Base-by-base conservation (phyloP, 2,888 invertebrate species). In the Tenthredo distinguenda region DNA sequence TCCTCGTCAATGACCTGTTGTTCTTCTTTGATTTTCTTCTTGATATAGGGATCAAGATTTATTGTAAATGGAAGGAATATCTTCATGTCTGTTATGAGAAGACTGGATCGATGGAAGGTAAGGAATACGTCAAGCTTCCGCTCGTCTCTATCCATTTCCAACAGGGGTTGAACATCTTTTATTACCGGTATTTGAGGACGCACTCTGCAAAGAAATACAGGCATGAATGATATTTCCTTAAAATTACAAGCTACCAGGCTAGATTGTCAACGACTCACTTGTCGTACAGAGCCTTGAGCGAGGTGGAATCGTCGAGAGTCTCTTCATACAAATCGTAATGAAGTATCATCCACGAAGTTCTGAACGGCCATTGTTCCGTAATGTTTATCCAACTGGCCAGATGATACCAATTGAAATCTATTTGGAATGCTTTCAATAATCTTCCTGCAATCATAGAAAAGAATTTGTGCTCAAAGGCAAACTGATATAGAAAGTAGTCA, bases 321-420 rank as follows among this genome's bases (percentile, higher is more conserved):
- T 98, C 98, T 92, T 99, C 98, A 89, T 96, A 96, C 85, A 97
- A 96, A 93, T 99, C 99, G 92, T 97, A 98, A 93, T 98, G 97
- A 90, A 99, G 96, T 87, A 99, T 98, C 91, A 99, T 97, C 99
- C 99, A 99, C 18, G 99, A 99, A 40, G 99, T 98, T 85, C 99
- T 95, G 94, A 99, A 98, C 0, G 99, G 99, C 99, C 99, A 99
- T 93, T 99, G 99, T 93, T 99, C 99, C 0, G 99, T 99, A 85
- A 99, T 96, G 94, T 99, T 99, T 89, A 99, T 98, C 99, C 99
- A 99, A 86, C 98, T 98, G 87, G 99, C 99, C 90, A 99, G 95
- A 90, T 98, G 97, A 94, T 99, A 98, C 99, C 99, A 99, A 94
- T 98, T 99, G 94, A 99, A 99, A 93, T 99, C 99, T 89, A 99